Evolutionary conservation across 2,888 invertebrate species (phyloP), one percentile per base, ranked within the genome.

Genomic region (Drosophila paramelanica): DNA sequence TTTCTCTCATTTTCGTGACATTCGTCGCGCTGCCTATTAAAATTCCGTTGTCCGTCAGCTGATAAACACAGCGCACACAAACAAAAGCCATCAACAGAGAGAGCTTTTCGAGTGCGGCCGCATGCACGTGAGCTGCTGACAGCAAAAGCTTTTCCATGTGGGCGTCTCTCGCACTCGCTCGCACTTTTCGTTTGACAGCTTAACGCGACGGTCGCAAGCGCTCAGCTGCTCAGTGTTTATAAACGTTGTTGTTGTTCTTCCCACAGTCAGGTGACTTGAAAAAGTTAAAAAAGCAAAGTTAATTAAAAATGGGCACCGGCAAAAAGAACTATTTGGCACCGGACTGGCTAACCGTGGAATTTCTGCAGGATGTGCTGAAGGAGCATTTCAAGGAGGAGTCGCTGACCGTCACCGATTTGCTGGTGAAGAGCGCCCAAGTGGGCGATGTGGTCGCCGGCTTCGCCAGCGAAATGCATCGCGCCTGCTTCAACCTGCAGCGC

Each of bases 401-500:
- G 6, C 60, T 91, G 43, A 69, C 75, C 13, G 85, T 92, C 2
- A 81, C 77, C 27, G 90, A 91, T 47, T 71, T 91, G 56, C 58
- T 90, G 46, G 89, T 90, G 13, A 89, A 89, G 65, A 84, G 86
- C 62, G 81, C 88, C 10, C 65, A 73, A 5, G 66, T 64, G 2
- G 89, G 77, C 23, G 89, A 88, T 39, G 89, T 89, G 45, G 75
- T 73, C n/a, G 70, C 56, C n/a, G 90, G 90, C 17, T 92, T 91
- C 73, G 91, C 91, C 13, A 92, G 92, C 65, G 90, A 91, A 76
- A 90, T 92, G 89, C 92, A 92, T 73, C 88, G 92, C 3, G 90
- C 90, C n/a, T 78, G 80, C 17, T 91, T 92, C 33, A 86, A 91
- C 67, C 79, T 92, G 60, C 79, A 86, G 52, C 81, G 90, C 6